Conservation (phyloP, 2,888 invertebrate genomes). For the Harmothoe impar region DNA sequence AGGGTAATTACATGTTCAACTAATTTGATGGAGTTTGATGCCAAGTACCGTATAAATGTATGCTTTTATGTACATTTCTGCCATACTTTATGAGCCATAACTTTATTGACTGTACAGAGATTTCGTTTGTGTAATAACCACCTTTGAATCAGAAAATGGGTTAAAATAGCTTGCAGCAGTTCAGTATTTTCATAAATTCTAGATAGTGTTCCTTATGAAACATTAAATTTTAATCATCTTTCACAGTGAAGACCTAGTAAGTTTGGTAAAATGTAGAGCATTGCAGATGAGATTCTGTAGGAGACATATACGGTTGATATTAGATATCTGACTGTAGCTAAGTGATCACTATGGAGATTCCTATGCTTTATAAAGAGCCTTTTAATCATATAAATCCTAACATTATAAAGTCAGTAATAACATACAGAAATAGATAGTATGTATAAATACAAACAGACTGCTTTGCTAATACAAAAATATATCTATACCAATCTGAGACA, state of each 20-base stretch:
- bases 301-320: background rate
- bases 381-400: background rate
- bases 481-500: background rate
- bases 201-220: too few relatives aligned
- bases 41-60: background rate
- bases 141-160: background rate
- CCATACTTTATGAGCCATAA: background rate
- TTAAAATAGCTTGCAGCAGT: background rate
- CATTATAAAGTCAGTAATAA: background rate
- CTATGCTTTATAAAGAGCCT: background rate
- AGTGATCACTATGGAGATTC: background rate
- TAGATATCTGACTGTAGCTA: background rate
- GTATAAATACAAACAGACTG: background rate
- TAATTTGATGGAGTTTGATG: background rate
- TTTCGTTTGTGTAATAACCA: background rate
- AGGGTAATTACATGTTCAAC: background rate
- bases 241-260: too few relatives aligned
- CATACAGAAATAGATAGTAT: conserved; percentile 3
- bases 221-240: too few relatives aligned
- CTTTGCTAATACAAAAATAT: conserved; percentile 27
- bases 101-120: background rate
- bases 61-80: background rate
- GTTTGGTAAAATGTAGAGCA: too few relatives aligned
- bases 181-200: too few relatives aligned
- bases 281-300: too few relatives aligned